phyloP scores from a whole-genome alignment of 2,888 invertebrate genomes.

The Morpho achilles region DNA sequence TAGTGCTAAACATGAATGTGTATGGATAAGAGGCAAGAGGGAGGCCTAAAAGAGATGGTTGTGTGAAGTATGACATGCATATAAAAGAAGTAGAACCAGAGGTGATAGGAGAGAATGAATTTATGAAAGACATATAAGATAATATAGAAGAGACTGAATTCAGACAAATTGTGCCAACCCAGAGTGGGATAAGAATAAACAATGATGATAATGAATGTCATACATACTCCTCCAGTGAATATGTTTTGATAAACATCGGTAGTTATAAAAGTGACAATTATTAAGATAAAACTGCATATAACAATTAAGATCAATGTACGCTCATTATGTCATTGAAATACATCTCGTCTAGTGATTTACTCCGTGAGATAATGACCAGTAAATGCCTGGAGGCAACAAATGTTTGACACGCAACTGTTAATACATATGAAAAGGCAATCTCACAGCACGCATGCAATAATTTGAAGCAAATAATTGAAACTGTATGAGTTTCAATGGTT shows the following conservation, averaged over 20 bases:
- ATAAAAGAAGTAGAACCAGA: too few species aligned
- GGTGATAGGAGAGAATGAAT: too few species aligned
- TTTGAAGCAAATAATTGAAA: constrained; percentile 4
- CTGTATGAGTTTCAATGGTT: too few species aligned
- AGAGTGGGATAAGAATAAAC: not conserved
- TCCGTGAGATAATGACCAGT: constrained; percentile 18
- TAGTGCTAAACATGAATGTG: too few species aligned
- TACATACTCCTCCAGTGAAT: too few species aligned
- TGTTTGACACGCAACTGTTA: constrained; percentile 15
- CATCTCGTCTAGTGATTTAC: constrained; percentile 6
- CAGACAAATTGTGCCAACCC: too few species aligned
- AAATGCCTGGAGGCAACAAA: constrained; percentile 14
- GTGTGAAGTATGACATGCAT: too few species aligned
- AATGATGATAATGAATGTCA: not conserved
- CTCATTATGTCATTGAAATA: constrained; percentile 28
- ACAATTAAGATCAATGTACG: constrained; percentile 31
- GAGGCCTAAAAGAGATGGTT: too few species aligned
- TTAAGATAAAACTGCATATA: constrained; percentile 12
- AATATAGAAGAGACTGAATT: too few species aligned
- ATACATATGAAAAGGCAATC: constrained; percentile 12
- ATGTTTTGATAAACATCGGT: constrained; percentile 4
- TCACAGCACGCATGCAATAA: constrained; percentile 1
- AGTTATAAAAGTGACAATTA: constrained; percentile 11
- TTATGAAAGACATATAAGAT: too few species aligned
- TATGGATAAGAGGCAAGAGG: too few species aligned